Evolutionary conservation across 2,888 invertebrate genomes (phyloP).

Genomic region (Blastobasis adustella): DNA sequence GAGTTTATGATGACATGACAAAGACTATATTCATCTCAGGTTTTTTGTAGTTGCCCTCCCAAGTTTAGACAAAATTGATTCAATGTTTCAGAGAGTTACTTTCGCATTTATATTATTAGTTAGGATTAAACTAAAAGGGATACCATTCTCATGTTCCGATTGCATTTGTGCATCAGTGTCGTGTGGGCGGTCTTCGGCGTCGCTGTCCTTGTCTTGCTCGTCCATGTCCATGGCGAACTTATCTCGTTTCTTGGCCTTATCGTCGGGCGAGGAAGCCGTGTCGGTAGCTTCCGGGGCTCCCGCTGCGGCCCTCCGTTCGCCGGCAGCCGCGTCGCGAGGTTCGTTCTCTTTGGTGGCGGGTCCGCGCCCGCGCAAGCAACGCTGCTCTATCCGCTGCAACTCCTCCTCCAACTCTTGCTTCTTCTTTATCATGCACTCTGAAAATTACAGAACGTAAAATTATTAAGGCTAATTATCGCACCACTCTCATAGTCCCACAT

Average conservation of each 20-base stretch:
- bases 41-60: too few relatives aligned
- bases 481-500: too few relatives aligned
- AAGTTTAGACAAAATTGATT: too few relatives aligned
- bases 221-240: slow-evolving; percentile 61
- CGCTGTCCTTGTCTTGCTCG: slow-evolving; percentile 55
- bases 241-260: slow-evolving; percentile 40
- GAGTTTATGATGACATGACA: too few relatives aligned
- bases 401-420: slow-evolving; percentile 78
- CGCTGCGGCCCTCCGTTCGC: slow-evolving; percentile 5
- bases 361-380: slow-evolving; percentile 43
- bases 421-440: slow-evolving; percentile 79
- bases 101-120: too few relatives aligned
- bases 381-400: slow-evolving; percentile 77
- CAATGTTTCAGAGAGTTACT: too few relatives aligned
- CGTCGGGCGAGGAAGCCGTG: slow-evolving; percentile 8
- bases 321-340: slow-evolving; percentile 21
- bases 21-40: too few relatives aligned
- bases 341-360: slow-evolving; percentile 50
- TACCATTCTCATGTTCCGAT: slow-evolving; percentile 18
- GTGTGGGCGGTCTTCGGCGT: slow-evolving; percentile 41
- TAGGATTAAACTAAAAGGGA: neutral
- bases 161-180: slow-evolving; percentile 1
- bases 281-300: neutral
- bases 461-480: neutral
- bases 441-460: slow-evolving; percentile 12